Percentiles rank a stretch among this genome's conserved stretches.
These are phyloP conservation scores for Drosophila phalerata DNA, from an alignment of 2,888 invertebrate genomes.

Conservation along the genomic window DNA sequence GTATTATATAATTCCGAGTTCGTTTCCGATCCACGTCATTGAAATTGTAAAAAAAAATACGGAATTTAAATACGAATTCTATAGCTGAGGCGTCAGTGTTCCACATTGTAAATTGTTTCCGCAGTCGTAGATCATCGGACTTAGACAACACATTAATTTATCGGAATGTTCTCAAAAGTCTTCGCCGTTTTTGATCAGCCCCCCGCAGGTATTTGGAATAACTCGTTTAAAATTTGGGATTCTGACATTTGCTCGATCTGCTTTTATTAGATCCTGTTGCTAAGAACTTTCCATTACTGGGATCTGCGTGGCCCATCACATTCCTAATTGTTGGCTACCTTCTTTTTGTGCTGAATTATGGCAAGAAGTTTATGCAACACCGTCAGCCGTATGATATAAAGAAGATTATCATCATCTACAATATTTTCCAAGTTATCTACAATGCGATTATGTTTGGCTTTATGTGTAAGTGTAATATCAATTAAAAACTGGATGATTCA, in stretches of 20 bases:
- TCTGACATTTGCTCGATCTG: neutral
- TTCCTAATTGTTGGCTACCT: neutral
- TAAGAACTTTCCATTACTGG: neutral
- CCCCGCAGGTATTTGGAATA: slow-evolving; percentile 2
- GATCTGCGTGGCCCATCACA: slow-evolving; percentile 6
- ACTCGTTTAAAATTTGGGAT: too few species aligned
- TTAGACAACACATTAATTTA: neutral
- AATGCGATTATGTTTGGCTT: neutral
- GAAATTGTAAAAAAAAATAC: neutral
- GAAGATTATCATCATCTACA: slow-evolving; percentile 10
- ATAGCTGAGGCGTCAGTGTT: neutral
- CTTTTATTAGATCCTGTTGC: slow-evolving; percentile 12
- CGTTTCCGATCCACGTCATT: neutral
- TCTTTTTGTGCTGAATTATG: slow-evolving; percentile 10
- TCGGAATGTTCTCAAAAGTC: slow-evolving; percentile 1
- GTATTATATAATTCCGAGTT: neutral
- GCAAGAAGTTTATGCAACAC: slow-evolving; percentile 14
- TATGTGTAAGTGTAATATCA: slow-evolving; percentile 1
- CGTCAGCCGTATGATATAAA: slow-evolving; percentile 18
- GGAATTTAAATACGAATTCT: too few species aligned
- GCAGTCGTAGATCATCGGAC: neutral
- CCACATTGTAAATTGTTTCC: neutral
- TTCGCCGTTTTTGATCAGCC: neutral
- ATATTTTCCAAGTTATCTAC: slow-evolving; percentile 16
- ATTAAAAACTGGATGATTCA: neutral